Evolutionary conservation across 2,888 invertebrate species (phyloP).

Genomic region (Cataglyphis rosenhaueri): DNA sequence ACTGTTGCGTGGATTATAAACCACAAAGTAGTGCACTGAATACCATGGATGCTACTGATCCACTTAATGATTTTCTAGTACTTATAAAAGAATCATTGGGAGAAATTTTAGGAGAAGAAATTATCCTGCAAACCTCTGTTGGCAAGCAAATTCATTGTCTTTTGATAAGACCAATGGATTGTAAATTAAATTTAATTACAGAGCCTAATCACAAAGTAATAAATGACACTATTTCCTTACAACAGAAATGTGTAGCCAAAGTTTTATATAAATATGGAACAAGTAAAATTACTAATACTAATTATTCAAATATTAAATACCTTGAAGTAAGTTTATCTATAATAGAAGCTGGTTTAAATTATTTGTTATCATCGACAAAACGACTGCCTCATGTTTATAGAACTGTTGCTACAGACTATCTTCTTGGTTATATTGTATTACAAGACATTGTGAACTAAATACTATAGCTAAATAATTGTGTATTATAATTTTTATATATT

Average conservation of each 20-base stretch:
- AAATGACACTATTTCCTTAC: constrained; percentile 67
- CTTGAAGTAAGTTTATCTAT: constrained; percentile 77
- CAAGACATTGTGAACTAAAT: constrained; percentile 37
- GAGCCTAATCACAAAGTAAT: constrained; percentile 62
- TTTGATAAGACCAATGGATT: constrained; percentile 80
- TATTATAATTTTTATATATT: constrained; percentile 49
- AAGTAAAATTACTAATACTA: constrained; percentile 58
- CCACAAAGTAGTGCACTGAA: constrained; percentile 29
- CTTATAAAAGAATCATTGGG: constrained; percentile 76
- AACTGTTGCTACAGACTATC: constrained; percentile 73
- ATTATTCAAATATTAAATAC: constrained; percentile 73
- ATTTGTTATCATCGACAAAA: constrained; percentile 78
- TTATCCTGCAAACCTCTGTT: constrained; percentile 78
- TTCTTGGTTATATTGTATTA: constrained; percentile 78
- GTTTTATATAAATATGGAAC: constrained; percentile 81
- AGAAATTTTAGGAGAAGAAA: constrained; percentile 75
- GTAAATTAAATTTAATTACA: constrained; percentile 78
- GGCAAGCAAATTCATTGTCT: constrained; percentile 75
- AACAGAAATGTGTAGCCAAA: constrained; percentile 76
- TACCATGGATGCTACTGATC: constrained; percentile 64
- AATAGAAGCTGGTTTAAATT: constrained; percentile 80
- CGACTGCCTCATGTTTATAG: constrained; percentile 81
- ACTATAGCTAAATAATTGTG: constrained; percentile 49
- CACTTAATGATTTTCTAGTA: constrained; percentile 79
- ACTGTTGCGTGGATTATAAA: constrained; percentile 77